Evolutionary conservation across 2,113 vertebrate genomes (phyloP).

Genomic region (Campylomormyrus tamandua): DNA sequence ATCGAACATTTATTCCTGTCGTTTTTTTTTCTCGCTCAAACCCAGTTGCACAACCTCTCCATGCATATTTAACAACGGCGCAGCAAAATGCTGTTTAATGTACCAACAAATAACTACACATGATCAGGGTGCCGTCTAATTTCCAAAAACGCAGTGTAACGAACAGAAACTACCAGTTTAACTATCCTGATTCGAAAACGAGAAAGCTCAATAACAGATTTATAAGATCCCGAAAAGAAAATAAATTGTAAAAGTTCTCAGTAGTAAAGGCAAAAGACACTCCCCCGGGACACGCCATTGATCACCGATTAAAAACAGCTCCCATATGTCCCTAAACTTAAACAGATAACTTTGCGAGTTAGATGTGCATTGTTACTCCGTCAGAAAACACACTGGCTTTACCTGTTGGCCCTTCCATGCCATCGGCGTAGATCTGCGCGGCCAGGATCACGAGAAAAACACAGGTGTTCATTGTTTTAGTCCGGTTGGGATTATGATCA

Average conservation of each 20-base stretch:
- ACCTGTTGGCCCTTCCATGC: constrained; percentile 70
- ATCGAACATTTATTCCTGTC: not conserved
- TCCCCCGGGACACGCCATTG: not conserved
- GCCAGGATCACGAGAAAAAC: constrained; percentile 62
- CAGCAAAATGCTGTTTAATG: not conserved
- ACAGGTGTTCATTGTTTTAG: constrained; percentile 70
- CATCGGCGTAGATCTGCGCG: constrained; percentile 67
- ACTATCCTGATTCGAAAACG: not conserved
- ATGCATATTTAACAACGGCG: not conserved
- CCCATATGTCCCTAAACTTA: not conserved
- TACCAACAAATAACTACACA: constrained; percentile 2
- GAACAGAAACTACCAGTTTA: not conserved
- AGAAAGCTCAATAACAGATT: not conserved
- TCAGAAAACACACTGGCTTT: constrained; percentile 37
- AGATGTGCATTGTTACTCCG: constrained; percentile 21
- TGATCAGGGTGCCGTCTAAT: not conserved
- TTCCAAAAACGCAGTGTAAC: not conserved
- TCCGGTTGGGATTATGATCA: constrained; percentile 55
- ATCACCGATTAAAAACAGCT: constrained; percentile 1
- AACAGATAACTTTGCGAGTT: constrained; percentile 39
- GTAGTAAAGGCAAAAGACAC: not conserved
- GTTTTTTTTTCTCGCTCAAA: not conserved
- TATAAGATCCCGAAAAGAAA: not conserved
- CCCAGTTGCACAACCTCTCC: not conserved
- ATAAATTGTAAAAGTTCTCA: constrained; percentile 2